Percentiles rank a stretch among this genome's conserved stretches.
These are phyloP conservation scores for Dastarcus helophoroides DNA, from an alignment of 2,888 invertebrate species.

Conservation along the genomic window DNA sequence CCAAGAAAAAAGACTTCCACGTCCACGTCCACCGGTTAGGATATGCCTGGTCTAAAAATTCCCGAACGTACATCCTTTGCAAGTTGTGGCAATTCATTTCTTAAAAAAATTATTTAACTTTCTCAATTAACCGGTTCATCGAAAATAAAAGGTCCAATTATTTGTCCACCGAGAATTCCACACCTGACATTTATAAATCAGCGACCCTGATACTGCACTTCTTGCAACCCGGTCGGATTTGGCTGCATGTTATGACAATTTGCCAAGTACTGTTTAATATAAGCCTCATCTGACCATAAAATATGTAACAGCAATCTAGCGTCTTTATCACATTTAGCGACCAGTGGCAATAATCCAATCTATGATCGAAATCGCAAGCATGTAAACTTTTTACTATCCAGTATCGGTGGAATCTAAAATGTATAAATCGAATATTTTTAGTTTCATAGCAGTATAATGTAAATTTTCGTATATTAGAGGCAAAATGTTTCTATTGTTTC, in stretches of 20 bases:
- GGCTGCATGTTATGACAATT: background rate
- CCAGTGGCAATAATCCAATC: slow-evolving; percentile 1
- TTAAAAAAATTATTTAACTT: too few relatives aligned
- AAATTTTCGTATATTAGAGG: too few relatives aligned
- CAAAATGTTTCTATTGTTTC: background rate
- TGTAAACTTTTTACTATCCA: too few relatives aligned
- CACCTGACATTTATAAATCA: background rate
- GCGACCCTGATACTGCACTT: slow-evolving; percentile 1
- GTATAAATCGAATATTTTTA: too few relatives aligned
- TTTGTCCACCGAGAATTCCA: too few relatives aligned
- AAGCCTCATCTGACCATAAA: slow-evolving; percentile 1
- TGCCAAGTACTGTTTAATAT: background rate
- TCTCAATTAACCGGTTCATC: background rate
- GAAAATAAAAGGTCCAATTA: background rate
- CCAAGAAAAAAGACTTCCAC: too few relatives aligned
- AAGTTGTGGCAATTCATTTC: too few relatives aligned
- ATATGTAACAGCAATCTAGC: background rate
- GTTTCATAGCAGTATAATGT: too few relatives aligned
- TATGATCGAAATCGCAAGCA: background rate
- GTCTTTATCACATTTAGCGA: slow-evolving; percentile 1
- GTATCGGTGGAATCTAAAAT: too few relatives aligned
- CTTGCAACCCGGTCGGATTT: background rate
- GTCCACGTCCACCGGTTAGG: too few relatives aligned
- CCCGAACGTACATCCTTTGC: too few relatives aligned
- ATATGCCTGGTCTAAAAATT: too few relatives aligned